phyloP scores from a whole-genome alignment of 2,888 invertebrate genomes.

The Conchocele bisecta region DNA sequence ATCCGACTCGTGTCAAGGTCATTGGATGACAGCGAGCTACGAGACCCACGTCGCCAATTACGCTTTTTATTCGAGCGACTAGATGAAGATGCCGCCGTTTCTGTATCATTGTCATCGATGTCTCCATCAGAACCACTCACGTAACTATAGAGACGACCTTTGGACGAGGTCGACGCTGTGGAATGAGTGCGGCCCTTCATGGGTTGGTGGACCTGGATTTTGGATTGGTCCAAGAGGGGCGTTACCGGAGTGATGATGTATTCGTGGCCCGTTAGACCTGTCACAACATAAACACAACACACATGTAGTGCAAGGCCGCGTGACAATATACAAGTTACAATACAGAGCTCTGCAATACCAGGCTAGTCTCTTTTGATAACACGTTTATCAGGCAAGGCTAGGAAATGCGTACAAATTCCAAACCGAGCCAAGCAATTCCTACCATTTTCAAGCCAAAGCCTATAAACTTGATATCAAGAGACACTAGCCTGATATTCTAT shows the following conservation, averaged over 20 bases:
- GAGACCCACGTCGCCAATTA: slow-evolving; percentile 49
- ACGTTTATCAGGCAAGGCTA: too few species aligned
- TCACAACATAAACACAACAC: slow-evolving; percentile 24
- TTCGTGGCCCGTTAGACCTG: slow-evolving; percentile 46
- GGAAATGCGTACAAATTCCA: too few species aligned
- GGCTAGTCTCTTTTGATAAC: too few species aligned
- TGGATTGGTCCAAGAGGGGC: slow-evolving; percentile 48
- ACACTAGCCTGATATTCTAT: too few species aligned
- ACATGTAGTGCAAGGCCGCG: slow-evolving; percentile 36
- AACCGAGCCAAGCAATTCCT: too few species aligned
- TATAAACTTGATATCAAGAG: too few species aligned
- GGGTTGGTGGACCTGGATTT: slow-evolving; percentile 8
- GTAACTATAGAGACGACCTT: slow-evolving; percentile 64
- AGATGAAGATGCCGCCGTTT: slow-evolving; percentile 41
- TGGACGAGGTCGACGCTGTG: slow-evolving; percentile 42
- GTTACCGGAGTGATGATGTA: slow-evolving; percentile 56
- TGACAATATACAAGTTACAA: slow-evolving; percentile 55
- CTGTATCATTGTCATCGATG: slow-evolving; percentile 65
- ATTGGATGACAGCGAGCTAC: slow-evolving; percentile 68
- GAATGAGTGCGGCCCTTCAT: slow-evolving; percentile 44
- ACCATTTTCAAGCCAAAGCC: too few species aligned
- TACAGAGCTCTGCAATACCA: too few species aligned
- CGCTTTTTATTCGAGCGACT: slow-evolving; percentile 55
- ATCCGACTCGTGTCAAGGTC: slow-evolving; percentile 60
- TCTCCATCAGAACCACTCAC: slow-evolving; percentile 79